phyloP scores from a whole-genome alignment of 2,797 vertebrate species.

The Xerus rutilus region DNA sequence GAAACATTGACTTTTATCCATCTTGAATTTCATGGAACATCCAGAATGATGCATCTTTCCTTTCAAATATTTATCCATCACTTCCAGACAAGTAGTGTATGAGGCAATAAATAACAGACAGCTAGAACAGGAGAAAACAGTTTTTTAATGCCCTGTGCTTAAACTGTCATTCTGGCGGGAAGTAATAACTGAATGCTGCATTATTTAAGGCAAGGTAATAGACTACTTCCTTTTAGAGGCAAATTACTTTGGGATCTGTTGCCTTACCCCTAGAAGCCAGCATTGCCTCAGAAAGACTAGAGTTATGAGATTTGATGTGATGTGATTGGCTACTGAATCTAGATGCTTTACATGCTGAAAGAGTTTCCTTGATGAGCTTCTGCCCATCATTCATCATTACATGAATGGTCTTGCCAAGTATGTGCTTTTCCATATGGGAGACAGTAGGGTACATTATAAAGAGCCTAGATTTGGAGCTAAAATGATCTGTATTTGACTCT shows the following conservation, averaged over 20 bases:
- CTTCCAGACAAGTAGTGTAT: constrained; percentile 78
- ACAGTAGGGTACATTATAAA: neutral
- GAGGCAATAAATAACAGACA: constrained; percentile 86
- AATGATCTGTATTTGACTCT: neutral
- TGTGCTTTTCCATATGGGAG: neutral
- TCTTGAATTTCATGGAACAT: constrained; percentile 65
- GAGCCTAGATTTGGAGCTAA: neutral
- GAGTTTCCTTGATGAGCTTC: neutral
- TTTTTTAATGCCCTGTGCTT: constrained; percentile 81
- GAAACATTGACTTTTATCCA: constrained; percentile 70
- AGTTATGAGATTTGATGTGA: constrained; percentile 37
- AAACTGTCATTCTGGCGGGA: constrained; percentile 80
- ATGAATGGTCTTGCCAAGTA: neutral
- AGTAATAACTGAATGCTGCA: constrained; percentile 79
- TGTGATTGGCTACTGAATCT: constrained; percentile 54
- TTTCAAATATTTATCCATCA: constrained; percentile 87
- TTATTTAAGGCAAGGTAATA: constrained; percentile 85
- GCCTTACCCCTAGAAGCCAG: constrained; percentile 35
- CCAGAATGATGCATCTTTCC: constrained; percentile 79
- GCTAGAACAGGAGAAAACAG: constrained; percentile 77
- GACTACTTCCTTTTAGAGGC: constrained; percentile 79
- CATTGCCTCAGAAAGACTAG: constrained; percentile 71
- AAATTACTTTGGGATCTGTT: constrained; percentile 78
- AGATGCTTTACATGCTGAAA: neutral
- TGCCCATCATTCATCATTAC: constrained; percentile 38